These are phyloP conservation scores for Paedocypris micromegethes DNA, from an alignment of 2,797 vertebrate species.

Conservation along the genomic window DNA sequence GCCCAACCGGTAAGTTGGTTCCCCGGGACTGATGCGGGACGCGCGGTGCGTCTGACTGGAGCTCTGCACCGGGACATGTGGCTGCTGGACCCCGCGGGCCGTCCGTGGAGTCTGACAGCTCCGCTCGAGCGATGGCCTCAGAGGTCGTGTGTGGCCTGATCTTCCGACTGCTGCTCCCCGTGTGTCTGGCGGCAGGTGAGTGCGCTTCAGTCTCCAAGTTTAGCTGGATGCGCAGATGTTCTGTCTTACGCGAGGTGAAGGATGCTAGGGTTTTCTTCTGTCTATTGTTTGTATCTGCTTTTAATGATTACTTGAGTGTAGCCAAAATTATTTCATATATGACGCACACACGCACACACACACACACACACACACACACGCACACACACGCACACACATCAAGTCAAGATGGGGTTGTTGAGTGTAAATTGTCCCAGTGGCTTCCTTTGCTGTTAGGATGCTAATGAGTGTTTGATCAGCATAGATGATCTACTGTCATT, in stretches of 20 bases:
- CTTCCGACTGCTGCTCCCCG: slow-evolving; percentile 89
- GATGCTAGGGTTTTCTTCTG: too few relatives aligned
- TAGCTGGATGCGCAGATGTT: neutral
- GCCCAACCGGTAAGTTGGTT: too few relatives aligned
- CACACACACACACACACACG: too few relatives aligned
- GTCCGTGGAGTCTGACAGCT: slow-evolving; percentile 29
- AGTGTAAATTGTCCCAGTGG: slow-evolving; percentile 1
- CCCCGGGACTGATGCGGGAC: neutral
- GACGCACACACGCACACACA: too few relatives aligned
- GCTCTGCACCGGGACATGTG: slow-evolving; percentile 1
- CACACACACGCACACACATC: too few relatives aligned
- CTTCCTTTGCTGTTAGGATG: neutral
- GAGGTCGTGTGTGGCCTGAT: slow-evolving; percentile 90
- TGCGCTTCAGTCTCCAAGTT: slow-evolving; percentile 2
- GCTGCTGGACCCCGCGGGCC: slow-evolving; percentile 32
- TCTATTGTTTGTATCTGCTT: too few relatives aligned
- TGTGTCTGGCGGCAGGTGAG: slow-evolving; percentile 90
- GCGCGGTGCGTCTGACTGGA: neutral
- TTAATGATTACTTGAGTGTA: too few relatives aligned
- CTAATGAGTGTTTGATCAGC: slow-evolving; percentile 3
- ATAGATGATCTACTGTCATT: slow-evolving; percentile 1
- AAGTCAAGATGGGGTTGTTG: neutral
- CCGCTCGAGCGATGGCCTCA: slow-evolving; percentile 78
- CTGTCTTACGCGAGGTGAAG: too few relatives aligned
- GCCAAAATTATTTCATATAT: too few relatives aligned